Evolutionary conservation across 2,888 invertebrate species (phyloP).

Genomic region (Campaea margaritaria): DNA sequence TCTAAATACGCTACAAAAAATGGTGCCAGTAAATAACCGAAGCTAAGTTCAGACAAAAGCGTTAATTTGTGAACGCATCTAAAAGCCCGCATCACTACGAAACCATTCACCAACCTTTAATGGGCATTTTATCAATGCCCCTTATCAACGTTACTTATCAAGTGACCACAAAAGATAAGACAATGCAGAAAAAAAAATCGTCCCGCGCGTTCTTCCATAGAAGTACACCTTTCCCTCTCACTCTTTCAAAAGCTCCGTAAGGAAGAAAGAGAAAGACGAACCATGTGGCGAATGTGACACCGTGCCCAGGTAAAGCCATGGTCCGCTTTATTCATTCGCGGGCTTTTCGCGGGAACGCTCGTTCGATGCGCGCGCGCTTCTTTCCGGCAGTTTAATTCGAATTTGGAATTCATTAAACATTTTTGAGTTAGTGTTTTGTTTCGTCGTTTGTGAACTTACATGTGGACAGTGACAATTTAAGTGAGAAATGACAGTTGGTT

Average conservation of each 20-base stretch:
- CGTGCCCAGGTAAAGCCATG: constrained; percentile 74
- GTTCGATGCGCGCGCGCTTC: constrained; percentile 59
- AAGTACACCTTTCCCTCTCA: constrained; percentile 49
- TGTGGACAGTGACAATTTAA: constrained; percentile 50
- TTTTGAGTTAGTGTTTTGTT: constrained; percentile 34
- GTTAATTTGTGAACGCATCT: constrained; percentile 33
- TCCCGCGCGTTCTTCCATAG: constrained; percentile 72
- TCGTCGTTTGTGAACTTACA: constrained; percentile 42
- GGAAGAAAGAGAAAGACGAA: constrained; percentile 55
- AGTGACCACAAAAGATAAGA: constrained; percentile 71
- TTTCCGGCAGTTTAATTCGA: constrained; percentile 53
- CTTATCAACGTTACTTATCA: constrained; percentile 68
- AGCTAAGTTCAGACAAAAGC: constrained; percentile 16
- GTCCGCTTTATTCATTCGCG: constrained; percentile 77
- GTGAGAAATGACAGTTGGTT: constrained; percentile 64
- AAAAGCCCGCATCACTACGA: constrained; percentile 37
- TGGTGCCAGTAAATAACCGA: background rate
- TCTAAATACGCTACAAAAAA: too few species aligned
- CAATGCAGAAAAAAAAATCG: constrained; percentile 56
- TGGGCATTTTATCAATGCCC: constrained; percentile 59
- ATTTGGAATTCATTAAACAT: constrained; percentile 44
- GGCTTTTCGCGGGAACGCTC: constrained; percentile 81
- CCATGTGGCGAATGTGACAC: constrained; percentile 69
- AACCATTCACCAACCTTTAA: constrained; percentile 52
- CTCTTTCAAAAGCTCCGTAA: constrained; percentile 11